Base-by-base conservation (phyloP, 2,797 vertebrate species). In the Kryptolebias ocellatus region DNA sequence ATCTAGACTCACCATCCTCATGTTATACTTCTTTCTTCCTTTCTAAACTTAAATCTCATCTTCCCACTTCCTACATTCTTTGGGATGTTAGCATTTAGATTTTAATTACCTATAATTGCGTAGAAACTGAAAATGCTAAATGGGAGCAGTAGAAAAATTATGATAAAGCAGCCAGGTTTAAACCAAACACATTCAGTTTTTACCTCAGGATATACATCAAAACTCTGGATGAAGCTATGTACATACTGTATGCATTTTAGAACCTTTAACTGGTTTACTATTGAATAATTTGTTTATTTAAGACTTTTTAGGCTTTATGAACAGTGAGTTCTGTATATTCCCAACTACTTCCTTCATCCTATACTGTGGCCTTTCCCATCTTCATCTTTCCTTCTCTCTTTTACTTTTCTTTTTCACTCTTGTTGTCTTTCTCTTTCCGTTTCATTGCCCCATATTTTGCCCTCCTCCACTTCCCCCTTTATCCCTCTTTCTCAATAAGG, bases 401-500 rank as follows among this genome's bases (percentile, higher is more conserved):
- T 28, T n/a, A 39, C 55, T 27, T 71, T 57, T 53, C 60, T 59
- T 53, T 39, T 3, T 16, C 17, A 28, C 39, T 64, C 46, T 53
- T 58, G 24, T 54, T 65, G 16, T 24, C 56, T 64, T 57, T 46
- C 53, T 79, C 74, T 76, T 80, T 60, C 64, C 42, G 52, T 79
- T 85, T 79, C 70, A 80, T 45, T 27, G 46, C 54, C 60, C 55
- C 51, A 60, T 75, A 71, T 78, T 67, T 74, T 84, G 46, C 75
- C 79, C 79, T 77, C 80, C 81, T 68, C 75, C 76, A 80, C 70
- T 74, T 78, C 79, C 69, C 70, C 63, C 75, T 88, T 83, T 87
- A 84, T 84, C 80, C 72, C 91, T 93, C 92, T 91, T 87, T 92
- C 93, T 95, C 93, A 94, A 95, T 95, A 94, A 93, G 91, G 92